Evolutionary conservation across 2,888 invertebrate genomes (phyloP), one percentile per base, ranked within the genome.

Genomic region (Cactoblastis cactorum): DNA sequence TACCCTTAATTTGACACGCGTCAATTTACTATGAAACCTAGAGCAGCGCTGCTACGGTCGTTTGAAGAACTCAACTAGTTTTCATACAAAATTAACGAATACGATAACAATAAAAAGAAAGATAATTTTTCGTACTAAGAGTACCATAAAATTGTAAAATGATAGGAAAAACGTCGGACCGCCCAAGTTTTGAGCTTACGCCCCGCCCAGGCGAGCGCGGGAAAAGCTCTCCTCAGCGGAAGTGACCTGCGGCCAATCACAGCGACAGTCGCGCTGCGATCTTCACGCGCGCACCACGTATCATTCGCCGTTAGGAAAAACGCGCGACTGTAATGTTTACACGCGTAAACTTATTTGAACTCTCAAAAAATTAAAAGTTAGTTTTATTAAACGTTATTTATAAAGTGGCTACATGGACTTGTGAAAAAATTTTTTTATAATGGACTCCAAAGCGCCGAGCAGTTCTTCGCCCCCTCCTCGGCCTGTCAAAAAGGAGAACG

Each of bases 401-500:
- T 37, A 0, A 5, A 18, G 49, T 54, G 56, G 57, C 57, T 57
- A 48, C 53, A 55, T 54, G 54, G 45, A 53, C 53, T 57, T 66
- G 71, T 71, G 69, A 58, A 74, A 55, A 56, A 54, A 62, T 38
- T 51, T 57, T 56, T 22, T 50, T 51, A 71, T 57, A 63, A 92
- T 92, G 92, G 91, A 88, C 65, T 86, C 83, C 59, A 91, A 91
- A 76, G 83, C 90, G 33, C 82, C 90, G 19, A 55, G 73, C 18
- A 74, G 81, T 49, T 69, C 81, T 33, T 66, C 80, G 4, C 78
- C 85, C 51, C 83, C 88, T 22, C 82, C 83, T 8, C 78, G 80
- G 55, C 68, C 80, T 69, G 89, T 93, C 62, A 94, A 94, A 80
- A 94, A 94, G 80, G 94, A 94, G 77, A 88, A 92, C 65, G 93